phyloP scores from a whole-genome alignment of 2,113 vertebrate genomes.

The Labeo catla region DNA sequence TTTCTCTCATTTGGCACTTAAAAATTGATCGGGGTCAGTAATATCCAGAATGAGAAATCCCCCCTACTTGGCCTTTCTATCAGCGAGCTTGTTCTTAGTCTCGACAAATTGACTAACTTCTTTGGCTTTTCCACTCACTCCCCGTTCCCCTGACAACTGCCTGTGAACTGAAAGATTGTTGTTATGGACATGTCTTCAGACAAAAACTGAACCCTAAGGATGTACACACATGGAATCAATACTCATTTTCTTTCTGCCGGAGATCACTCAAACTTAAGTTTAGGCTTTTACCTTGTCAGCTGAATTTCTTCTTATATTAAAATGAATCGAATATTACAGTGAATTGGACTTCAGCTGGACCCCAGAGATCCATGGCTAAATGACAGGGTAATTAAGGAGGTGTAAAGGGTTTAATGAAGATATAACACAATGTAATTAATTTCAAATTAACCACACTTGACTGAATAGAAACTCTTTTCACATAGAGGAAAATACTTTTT shows the following conservation, averaged over 20 bases:
- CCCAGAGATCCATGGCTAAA: slow-evolving; percentile 8
- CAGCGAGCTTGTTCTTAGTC: neutral
- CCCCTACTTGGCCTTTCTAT: slow-evolving; percentile 29
- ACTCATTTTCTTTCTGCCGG: slow-evolving; percentile 2
- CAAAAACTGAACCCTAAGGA: slow-evolving; percentile 12
- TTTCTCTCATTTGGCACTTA: slow-evolving; percentile 28
- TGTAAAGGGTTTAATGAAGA: slow-evolving; percentile 34
- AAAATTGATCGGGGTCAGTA: slow-evolving; percentile 42
- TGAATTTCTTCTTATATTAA: slow-evolving; percentile 12
- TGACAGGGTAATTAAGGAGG: slow-evolving; percentile 31
- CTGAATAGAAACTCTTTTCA: neutral
- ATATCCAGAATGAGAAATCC: slow-evolving; percentile 36
- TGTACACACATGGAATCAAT: slow-evolving; percentile 21
- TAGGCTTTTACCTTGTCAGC: neutral
- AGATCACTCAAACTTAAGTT: neutral
- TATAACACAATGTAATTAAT: slow-evolving; percentile 32
- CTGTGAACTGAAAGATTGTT: slow-evolving; percentile 39
- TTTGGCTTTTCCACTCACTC: slow-evolving; percentile 33
- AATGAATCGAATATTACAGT: slow-evolving; percentile 15
- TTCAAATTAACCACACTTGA: slow-evolving; percentile 34
- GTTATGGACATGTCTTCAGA: slow-evolving; percentile 31
- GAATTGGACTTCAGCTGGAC: slow-evolving; percentile 3
- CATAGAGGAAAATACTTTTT: neutral
- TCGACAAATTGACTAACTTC: slow-evolving; percentile 13
- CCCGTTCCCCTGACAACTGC: neutral